A percentile compares a stretch with the other conserved stretches of the same genome.
phyloP scores from a whole-genome alignment of 2,888 invertebrate genomes.

The Criorhina ranunculi region DNA sequence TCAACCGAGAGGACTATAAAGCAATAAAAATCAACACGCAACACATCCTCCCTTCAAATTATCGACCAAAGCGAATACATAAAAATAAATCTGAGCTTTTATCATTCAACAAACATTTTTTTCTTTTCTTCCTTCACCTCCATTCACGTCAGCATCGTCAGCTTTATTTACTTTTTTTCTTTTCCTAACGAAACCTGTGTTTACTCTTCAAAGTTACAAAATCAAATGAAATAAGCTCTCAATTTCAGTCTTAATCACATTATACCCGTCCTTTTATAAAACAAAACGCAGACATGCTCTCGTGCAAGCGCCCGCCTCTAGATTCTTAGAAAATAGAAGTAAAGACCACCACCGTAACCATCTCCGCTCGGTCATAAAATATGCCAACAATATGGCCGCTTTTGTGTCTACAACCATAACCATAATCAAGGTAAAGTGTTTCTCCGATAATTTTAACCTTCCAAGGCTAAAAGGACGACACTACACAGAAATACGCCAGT shows the following conservation, averaged over 20 bases:
- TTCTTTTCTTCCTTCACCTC: neutral
- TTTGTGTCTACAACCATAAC: constrained; percentile 54
- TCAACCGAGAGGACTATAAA: constrained; percentile 23
- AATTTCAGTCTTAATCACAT: constrained; percentile 69
- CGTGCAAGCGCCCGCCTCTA: neutral
- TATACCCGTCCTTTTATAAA: constrained; percentile 50
- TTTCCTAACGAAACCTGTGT: neutral
- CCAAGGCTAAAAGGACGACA: constrained; percentile 58
- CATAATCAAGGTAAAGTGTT: constrained; percentile 76
- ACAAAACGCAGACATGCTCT: constrained; percentile 36
- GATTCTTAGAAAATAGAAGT: neutral
- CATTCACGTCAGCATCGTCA: neutral
- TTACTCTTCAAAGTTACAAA: constrained; percentile 25
- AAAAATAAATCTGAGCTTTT: constrained; percentile 23
- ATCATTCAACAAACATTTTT: constrained; percentile 24
- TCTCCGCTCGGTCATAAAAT: constrained; percentile 51
- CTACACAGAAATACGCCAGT: constrained; percentile 20
- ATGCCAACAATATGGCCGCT: constrained; percentile 58
- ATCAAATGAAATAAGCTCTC: constrained; percentile 71
- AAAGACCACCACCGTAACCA: constrained; percentile 43
- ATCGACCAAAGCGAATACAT: neutral
- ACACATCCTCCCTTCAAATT: neutral
- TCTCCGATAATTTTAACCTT: constrained; percentile 73
- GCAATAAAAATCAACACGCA: constrained; percentile 1
- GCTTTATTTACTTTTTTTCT: neutral